Evolutionary conservation across 2,888 invertebrate genomes (phyloP), one percentile per base, ranked within the genome.

Genomic region (Cremastinae sp.): DNA sequence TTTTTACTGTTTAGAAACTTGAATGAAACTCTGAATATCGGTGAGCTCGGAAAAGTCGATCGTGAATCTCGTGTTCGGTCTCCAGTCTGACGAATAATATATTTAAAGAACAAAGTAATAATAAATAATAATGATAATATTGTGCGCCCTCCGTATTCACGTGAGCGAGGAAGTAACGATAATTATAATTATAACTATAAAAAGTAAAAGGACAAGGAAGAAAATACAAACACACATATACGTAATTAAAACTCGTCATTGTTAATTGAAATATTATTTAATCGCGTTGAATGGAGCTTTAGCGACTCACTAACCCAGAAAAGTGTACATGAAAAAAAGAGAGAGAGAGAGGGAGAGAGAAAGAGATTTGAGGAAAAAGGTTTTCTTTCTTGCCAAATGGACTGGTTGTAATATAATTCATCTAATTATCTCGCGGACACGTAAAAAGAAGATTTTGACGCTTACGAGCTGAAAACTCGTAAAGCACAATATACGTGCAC

Each of bases 351-450:
- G 41, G 38, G 12, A 28, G 34, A 54, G n/a, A 34, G 20, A 41
- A 2, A 1, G n/a, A 41, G n/a, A 41, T 28, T 16, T 18, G 10
- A 41, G 59, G 62, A 28, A 81, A 78, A 54, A 65, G 75, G 75
- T 79, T 68, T 80, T 75, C 81, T 80, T 80, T 79, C 78, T 81
- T 78, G 75, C 71, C 73, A 77, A 77, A 76, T 80, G 81, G 28
- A 79, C 77, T 79, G 82, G 81, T 82, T 84, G 84, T 86, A 86
- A 84, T 81, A 83, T 85, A 84, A 81, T 84, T 81, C 59, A 74
- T 73, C 72, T 53, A 61, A 56, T 56, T 62, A 65, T 56, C 54
- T 74, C 64, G 69, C 41, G 61, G 49, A 61, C 72, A 66, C 38
- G 54, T 76, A 28, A 58, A 64, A 64, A 58, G 58, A 43, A 38